Base-by-base conservation (phyloP, 2,888 invertebrate genomes). In the Limnephilus lunatus region DNA sequence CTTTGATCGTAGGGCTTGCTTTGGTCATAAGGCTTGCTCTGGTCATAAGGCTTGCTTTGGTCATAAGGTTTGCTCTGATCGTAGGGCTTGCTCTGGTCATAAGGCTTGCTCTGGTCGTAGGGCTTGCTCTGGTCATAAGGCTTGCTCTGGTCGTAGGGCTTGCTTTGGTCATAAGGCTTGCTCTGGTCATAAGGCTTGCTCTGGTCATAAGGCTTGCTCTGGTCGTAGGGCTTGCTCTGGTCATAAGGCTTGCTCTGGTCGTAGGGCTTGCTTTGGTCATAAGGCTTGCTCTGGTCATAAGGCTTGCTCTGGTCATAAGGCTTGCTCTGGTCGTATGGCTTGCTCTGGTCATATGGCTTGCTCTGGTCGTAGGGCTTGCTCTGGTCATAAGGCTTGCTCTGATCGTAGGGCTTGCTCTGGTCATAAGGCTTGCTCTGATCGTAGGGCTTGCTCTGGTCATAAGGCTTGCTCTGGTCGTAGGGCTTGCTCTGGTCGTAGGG, bases 401-500 rank as follows among this genome's bases (percentile, higher is more conserved):
- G 68, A 1, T 68, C 68, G 7, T 68, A 68, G 5, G 68, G 68
- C 19, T 68, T 68, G 25, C 68, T 68, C 68, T 68, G 68, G 2
- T 68, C 68, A 25, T 68, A 25, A 1, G 68, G 25, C 25, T 68
- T 68, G 68, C 68, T 68, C 68, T 68, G 68, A 4, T 68, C 68
- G 3, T 68, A 68, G 2, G 68, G 68, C 68, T 68, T 68, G 68
- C 68, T 68, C 68, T 68, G 68, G 1, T 68, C 68, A 1, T 68
- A 68, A 7, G 68, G 68, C 68, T 68, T 68, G 68, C 68, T 68
- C 68, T 68, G 68, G 25, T 68, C 68, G 7, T 68, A 68, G 2
- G 68, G 68, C 68, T 68, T 87, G 53, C 53, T 83, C 32, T 82
- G 83, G 81, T 91, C 91, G 14, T 91, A 91, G 1, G 91, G 85